These are phyloP conservation scores for Imbricaverruca yamaguchii DNA, from an alignment of 2,888 invertebrate genomes.

Conservation along the genomic window DNA sequence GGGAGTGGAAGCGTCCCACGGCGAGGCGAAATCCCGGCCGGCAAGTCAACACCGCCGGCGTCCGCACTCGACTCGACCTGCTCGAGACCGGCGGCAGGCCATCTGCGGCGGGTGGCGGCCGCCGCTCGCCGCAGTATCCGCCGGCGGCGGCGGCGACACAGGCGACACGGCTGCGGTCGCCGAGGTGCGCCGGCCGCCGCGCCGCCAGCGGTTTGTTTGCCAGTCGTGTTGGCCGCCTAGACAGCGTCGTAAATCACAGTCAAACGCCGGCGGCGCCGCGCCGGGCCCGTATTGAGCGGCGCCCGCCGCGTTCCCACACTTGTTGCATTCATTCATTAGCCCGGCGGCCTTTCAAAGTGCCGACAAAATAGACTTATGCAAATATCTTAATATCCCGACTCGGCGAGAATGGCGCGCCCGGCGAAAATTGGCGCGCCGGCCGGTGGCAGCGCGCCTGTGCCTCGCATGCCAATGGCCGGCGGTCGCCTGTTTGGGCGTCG, in stretches of 20 bases:
- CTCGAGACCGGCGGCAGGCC: no score
- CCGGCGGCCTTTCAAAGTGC: slow-evolving; percentile 18
- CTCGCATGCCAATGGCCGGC: slow-evolving; percentile 2
- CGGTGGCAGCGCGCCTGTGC: neutral
- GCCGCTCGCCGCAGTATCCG: neutral
- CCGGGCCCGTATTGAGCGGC: slow-evolving; percentile 1
- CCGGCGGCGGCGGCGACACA: neutral
- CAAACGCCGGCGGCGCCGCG: neutral
- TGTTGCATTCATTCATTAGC: slow-evolving; percentile 22
- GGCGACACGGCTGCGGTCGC: neutral
- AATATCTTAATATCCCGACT: slow-evolving; percentile 20
- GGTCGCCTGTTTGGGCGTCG: neutral
- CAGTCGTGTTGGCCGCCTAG: neutral
- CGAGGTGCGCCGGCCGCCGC: neutral
- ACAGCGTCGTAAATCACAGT: neutral
- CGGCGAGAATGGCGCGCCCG: neutral
- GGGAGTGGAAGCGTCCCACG: no score
- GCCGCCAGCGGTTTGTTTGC: no score
- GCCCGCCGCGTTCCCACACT: neutral
- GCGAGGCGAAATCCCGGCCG: no score
- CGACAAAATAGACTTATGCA: slow-evolving; percentile 20
- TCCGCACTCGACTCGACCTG: no score
- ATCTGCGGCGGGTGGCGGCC: no score
- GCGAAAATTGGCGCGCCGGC: neutral
- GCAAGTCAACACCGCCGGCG: no score